Percentiles rank a stretch among this genome's conserved stretches.
Evolutionary conservation across 2,888 invertebrate genomes (phyloP).

Genomic region (Cylloceria caligata): DNA sequence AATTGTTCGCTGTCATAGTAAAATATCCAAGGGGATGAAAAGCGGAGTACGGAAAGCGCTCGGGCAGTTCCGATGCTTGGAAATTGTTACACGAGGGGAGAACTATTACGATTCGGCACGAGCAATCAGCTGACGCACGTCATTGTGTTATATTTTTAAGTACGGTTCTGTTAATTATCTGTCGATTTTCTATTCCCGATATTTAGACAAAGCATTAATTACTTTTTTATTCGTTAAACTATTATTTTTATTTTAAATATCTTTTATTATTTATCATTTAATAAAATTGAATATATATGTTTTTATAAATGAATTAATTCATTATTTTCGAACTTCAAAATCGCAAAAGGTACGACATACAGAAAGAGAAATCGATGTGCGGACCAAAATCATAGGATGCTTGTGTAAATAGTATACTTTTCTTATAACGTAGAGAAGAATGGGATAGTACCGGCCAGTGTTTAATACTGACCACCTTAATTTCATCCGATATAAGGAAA

Average conservation of each 20-base stretch:
- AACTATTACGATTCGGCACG: conserved; percentile 28
- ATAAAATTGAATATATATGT: too few species aligned
- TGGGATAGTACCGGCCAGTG: too few species aligned
- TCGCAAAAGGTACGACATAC: too few species aligned
- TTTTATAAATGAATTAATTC: too few species aligned
- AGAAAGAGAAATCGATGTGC: background rate
- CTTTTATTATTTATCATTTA: background rate
- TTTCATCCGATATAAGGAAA: too few species aligned
- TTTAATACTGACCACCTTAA: too few species aligned
- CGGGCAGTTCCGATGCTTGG: conserved; percentile 21
- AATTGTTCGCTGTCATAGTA: conserved; percentile 59
- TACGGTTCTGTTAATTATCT: background rate
- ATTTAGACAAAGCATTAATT: background rate
- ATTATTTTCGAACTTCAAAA: too few species aligned
- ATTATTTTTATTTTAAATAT: background rate
- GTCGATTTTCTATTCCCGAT: background rate
- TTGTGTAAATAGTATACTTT: background rate
- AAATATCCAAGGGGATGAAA: conserved; percentile 40
- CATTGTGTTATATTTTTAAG: background rate
- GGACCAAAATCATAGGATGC: background rate
- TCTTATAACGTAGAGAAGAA: background rate
- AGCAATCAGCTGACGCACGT: conserved; percentile 41
- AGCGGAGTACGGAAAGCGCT: conserved; percentile 24
- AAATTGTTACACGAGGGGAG: conserved; percentile 43
- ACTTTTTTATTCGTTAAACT: background rate